These are phyloP conservation scores for Cataglyphis altisquamis DNA, from an alignment of 2,888 invertebrate genomes.

Conservation along the genomic window DNA sequence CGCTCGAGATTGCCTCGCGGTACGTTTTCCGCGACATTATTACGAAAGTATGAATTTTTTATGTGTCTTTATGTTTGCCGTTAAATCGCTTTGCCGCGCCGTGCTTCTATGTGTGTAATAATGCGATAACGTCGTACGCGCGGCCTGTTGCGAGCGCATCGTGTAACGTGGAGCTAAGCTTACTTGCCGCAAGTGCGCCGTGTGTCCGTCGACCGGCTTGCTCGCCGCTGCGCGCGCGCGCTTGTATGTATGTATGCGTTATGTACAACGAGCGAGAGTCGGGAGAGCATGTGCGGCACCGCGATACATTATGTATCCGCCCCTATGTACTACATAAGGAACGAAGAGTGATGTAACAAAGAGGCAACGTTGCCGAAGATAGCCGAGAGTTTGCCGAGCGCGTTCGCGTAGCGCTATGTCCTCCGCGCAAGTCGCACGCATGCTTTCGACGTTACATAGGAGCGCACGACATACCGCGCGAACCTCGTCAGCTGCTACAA, in stretches of 20 bases:
- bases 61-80: background rate
- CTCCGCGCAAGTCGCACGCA: conserved; percentile 71
- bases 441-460: conserved; percentile 58
- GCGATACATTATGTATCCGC: conserved; percentile 74
- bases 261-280: conserved; percentile 66
- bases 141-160: conserved; percentile 61
- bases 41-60: conserved; percentile 35
- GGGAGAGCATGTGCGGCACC: conserved; percentile 71
- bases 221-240: conserved; percentile 60
- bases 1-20: conserved; percentile 1
- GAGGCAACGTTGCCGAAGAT: conserved; percentile 79
- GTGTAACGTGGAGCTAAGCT: conserved; percentile 73
- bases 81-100: conserved; percentile 7
- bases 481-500: conserved; percentile 80
- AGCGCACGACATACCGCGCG: conserved; percentile 46
- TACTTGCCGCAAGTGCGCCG: conserved; percentile 47
- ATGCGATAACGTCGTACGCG: conserved; percentile 35
- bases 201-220: conserved; percentile 58
- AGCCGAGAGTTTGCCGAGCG: conserved; percentile 78
- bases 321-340: conserved; percentile 77
- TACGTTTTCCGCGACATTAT: conserved; percentile 26
- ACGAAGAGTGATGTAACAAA: conserved; percentile 84
- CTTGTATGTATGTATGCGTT: conserved; percentile 41
- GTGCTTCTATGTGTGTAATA: conserved; percentile 35
- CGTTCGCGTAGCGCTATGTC: conserved; percentile 11